Evolutionary conservation across 2,888 invertebrate species (phyloP).

Genomic region (Pterostichus niger): DNA sequence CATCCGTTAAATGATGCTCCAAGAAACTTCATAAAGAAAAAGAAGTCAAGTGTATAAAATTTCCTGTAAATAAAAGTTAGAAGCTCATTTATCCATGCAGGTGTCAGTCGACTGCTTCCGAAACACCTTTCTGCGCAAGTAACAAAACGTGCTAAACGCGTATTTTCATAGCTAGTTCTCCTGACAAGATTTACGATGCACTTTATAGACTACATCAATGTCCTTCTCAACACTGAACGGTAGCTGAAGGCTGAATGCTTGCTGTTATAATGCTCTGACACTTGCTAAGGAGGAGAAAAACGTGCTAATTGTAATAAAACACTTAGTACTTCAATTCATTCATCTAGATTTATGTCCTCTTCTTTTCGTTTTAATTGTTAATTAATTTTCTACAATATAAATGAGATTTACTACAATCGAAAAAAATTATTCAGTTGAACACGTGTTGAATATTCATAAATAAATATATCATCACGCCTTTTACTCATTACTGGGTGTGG

Average conservation of each 20-base stretch:
- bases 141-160: constrained; percentile 53
- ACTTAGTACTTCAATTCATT: background rate
- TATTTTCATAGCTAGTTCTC: constrained; percentile 56
- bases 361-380: background rate
- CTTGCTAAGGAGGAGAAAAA: constrained; percentile 14
- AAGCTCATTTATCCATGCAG: constrained; percentile 48
- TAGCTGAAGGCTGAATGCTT: constrained; percentile 43
- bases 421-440: background rate
- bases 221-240: constrained; percentile 24
- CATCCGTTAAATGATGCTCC: background rate
- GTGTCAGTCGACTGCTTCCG: constrained; percentile 38
- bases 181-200: constrained; percentile 61
- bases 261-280: constrained; percentile 29
- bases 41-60: constrained; percentile 17
- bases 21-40: constrained; percentile 5
- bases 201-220: constrained; percentile 57
- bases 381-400: background rate
- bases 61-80: constrained; percentile 40
- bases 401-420: background rate
- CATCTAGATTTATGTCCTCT: background rate
- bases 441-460: too few species aligned
- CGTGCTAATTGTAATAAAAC: constrained; percentile 24
- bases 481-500: too few species aligned
- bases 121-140: constrained; percentile 26
- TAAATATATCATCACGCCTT: too few species aligned